These are phyloP conservation scores for Apostichopus parvimensis DNA, from an alignment of 35 echinoderm and acorn worm species.

Conservation along the genomic window DNA sequence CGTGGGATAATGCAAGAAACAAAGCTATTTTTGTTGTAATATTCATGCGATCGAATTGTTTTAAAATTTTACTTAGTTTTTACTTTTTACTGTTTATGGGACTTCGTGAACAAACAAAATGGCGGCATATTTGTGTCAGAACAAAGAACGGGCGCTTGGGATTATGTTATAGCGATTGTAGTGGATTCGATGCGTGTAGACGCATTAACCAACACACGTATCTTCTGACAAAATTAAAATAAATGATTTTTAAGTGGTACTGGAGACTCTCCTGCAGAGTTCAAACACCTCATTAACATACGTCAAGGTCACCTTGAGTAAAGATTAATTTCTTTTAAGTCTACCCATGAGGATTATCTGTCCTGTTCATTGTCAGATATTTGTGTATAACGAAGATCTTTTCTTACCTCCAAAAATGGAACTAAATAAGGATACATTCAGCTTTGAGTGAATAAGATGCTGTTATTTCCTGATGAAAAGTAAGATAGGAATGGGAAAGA, in stretches of 20 bases:
- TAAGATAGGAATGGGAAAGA: no score
- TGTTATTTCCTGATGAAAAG: no score
- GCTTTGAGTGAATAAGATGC: no score
- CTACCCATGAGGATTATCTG: not conserved
- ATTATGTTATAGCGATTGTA: not conserved
- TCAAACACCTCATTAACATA: slow-evolving; percentile 18
- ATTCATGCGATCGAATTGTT: not conserved
- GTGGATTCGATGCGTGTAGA: not conserved
- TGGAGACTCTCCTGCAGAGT: not conserved
- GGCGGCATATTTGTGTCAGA: not conserved
- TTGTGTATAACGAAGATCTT: no score
- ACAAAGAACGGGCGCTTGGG: not conserved
- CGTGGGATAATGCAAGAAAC: no score
- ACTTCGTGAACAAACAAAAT: not conserved
- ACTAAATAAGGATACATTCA: no score
- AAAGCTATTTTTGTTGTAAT: no score
- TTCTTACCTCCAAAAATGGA: no score
- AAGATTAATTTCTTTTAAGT: not conserved
- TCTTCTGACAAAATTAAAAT: slow-evolving; percentile 19
- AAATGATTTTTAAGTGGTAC: slow-evolving; percentile 15
- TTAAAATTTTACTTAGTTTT: not conserved
- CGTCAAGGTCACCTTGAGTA: not conserved
- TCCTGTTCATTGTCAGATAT: no score
- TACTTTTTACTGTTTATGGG: not conserved
- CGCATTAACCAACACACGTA: not conserved